A percentile compares a stretch with the other conserved stretches of the same genome.
These are phyloP conservation scores for Timema podura DNA, from an alignment of 2,888 invertebrate species.

Conservation along the genomic window DNA sequence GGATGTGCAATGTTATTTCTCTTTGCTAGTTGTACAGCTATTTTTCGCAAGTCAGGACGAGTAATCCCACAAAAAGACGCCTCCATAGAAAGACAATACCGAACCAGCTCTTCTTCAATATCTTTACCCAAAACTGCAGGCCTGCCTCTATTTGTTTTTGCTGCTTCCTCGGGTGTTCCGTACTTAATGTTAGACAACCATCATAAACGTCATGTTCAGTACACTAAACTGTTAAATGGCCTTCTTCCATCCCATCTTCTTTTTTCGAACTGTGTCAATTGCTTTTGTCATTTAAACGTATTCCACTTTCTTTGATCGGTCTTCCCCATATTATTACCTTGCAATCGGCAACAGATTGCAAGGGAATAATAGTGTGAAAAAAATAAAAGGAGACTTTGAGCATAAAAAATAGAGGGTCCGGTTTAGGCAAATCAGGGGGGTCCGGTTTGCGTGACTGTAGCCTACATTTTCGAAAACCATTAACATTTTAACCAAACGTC, in stretches of 20 bases:
- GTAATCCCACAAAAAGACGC: conserved; percentile 22
- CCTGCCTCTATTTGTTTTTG: no score
- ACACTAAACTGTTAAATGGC: conserved; percentile 21
- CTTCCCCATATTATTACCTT: no score
- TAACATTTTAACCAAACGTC: no score
- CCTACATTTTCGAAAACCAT: no score
- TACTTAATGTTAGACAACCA: conserved; percentile 24
- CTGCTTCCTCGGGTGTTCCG: conserved; percentile 24
- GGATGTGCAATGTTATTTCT: no score
- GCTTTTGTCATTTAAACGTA: no score
- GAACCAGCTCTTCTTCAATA: no score
- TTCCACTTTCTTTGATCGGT: conserved; percentile 16
- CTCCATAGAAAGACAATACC: conserved; percentile 22
- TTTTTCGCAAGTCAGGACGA: conserved; percentile 20
- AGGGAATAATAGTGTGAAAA: no score
- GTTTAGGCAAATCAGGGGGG: conserved; percentile 1
- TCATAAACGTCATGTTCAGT: conserved; percentile 24
- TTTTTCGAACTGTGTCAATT: conserved; percentile 23
- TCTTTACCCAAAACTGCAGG: no score
- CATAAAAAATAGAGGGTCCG: conserved; percentile 17
- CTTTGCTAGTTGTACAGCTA: conserved; percentile 20
- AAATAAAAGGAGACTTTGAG: conserved; percentile 10
- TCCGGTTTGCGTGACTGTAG: no score
- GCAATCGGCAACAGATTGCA: conserved; percentile 20
- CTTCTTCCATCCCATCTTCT: conserved; percentile 20